phyloP scores from a whole-genome alignment of 2,888 invertebrate genomes.

The Hydrotaea diabolus region DNA sequence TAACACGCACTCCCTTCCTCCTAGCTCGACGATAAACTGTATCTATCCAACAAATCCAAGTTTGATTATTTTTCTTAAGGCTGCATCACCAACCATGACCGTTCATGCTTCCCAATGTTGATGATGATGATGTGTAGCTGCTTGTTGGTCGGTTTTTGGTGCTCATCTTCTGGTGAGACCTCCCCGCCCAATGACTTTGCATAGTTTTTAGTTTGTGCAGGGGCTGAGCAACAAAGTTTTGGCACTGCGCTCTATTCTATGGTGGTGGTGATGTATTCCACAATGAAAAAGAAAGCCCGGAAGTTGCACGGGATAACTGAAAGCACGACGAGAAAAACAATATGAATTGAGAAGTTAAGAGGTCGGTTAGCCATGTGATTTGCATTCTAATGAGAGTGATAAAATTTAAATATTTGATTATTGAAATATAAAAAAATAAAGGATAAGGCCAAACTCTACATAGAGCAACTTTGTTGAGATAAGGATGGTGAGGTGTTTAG shows the following conservation, averaged over 20 bases:
- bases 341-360: slow-evolving; percentile 51
- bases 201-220: neutral
- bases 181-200: neutral
- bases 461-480: too few species aligned
- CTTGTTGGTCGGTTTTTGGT: neutral
- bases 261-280: neutral
- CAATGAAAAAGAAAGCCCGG: neutral
- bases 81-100: slow-evolving; percentile 31
- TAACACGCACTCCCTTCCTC: neutral
- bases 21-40: neutral
- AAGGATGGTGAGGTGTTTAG: too few species aligned
- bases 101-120: neutral
- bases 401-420: slow-evolving; percentile 58
- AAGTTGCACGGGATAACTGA: neutral
- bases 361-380: slow-evolving; percentile 62
- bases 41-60: slow-evolving; percentile 40
- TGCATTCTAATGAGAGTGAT: slow-evolving; percentile 62
- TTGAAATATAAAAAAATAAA: slow-evolving; percentile 46
- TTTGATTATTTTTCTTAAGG: slow-evolving; percentile 63
- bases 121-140: slow-evolving; percentile 3
- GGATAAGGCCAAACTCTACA: neutral
- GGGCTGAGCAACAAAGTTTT: slow-evolving; percentile 15
- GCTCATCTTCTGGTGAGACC: slow-evolving; percentile 5
- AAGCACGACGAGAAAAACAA: neutral
- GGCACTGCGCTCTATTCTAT: neutral